Base-by-base conservation (phyloP, 2,888 invertebrate species). In the Agrotis clavis region DNA sequence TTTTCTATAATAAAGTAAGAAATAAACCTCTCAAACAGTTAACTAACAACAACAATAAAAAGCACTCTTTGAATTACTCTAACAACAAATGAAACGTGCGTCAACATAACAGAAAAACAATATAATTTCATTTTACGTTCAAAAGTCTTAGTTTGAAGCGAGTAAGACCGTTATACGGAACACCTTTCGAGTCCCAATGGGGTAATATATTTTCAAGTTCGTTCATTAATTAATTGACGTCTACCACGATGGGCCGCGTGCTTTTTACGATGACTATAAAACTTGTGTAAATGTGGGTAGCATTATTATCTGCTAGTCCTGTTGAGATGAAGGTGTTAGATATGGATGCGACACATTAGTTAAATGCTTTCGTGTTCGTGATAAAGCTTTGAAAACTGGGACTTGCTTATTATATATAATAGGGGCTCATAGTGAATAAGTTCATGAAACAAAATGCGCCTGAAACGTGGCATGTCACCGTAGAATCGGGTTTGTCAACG, bases 181-280 rank as follows among this genome's bases (percentile, higher is more conserved):
- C 91, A 93, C 92, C 92, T 92, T 87, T 79, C 82, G 81, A 84
- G 88, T 90, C 91, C 87, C 91, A 83, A 90, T 89, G 90, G 91
- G 85, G 92, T 91, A 93, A 94, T 94, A 94, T 90, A 92, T 93
- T 93, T 92, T 91, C 86, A 90, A 94, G 91, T 92, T 91, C 90
- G 91, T 91, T 94, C 93, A 93, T 95, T 95, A 94, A 94, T 94
- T 94, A 94, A 95, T 95, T 93, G 94, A 90, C 92, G 90, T 90
- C 91, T 90, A 89, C 91, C 87, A 83, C 88, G 90, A 90, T 87
- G 91, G 90, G 89, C 92, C 91, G 91, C 87, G 90, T 93, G 94
- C 91, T 93, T 93, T 94, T 94, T 93, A 95, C 88, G 94, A 92
- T 86, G 82, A 87, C 89, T 86, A 90, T 94, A 94, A 94, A 94